Evolutionary conservation across 1,140 invertebrate species (phyloP).

Genomic region (Drosophila carrolli): DNA sequence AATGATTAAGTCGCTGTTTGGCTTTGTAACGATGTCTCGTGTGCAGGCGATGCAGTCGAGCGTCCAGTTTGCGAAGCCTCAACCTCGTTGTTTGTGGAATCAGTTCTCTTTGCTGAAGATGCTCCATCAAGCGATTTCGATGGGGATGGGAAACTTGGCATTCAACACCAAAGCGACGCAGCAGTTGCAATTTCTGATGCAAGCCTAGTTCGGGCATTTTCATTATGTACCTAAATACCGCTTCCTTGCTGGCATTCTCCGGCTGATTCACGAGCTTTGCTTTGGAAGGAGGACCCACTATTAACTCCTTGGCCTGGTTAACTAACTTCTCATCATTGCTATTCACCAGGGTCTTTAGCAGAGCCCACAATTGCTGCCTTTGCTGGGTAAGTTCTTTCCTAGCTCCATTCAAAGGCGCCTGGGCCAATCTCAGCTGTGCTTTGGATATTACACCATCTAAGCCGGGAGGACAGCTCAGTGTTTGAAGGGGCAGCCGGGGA

Average conservation of each 20-base stretch:
- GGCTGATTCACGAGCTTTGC: slow-evolving; percentile 2
- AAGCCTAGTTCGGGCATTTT: slow-evolving; percentile 73
- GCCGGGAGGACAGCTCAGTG: slow-evolving; percentile 71
- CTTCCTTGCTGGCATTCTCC: slow-evolving; percentile 33
- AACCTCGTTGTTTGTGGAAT: background rate
- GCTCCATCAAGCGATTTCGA: slow-evolving; percentile 19
- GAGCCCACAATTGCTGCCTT: slow-evolving; percentile 54
- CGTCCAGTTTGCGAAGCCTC: slow-evolving; percentile 35
- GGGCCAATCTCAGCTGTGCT: slow-evolving; percentile 63
- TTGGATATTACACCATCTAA: slow-evolving; percentile 69
- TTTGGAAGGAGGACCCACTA: slow-evolving; percentile 29
- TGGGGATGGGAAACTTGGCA: slow-evolving; percentile 43
- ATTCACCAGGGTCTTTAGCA: slow-evolving; percentile 58
- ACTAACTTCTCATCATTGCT: slow-evolving; percentile 64
- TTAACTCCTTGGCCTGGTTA: slow-evolving; percentile 61
- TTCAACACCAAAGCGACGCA: slow-evolving; percentile 69
- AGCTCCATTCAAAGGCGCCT: slow-evolving; percentile 47
- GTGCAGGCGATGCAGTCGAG: slow-evolving; percentile 41
- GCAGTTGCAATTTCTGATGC: slow-evolving; percentile 74
- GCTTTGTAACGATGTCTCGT: slow-evolving; percentile 70
- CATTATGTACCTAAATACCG: slow-evolving; percentile 66
- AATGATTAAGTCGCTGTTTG: slow-evolving; percentile 59
- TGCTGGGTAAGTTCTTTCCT: slow-evolving; percentile 60
- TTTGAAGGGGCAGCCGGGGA: slow-evolving; percentile 86
- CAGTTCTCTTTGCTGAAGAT: slow-evolving; percentile 33